These are phyloP conservation scores for Falco naumanni DNA, from an alignment of 2,797 vertebrate species.

Conservation along the genomic window DNA sequence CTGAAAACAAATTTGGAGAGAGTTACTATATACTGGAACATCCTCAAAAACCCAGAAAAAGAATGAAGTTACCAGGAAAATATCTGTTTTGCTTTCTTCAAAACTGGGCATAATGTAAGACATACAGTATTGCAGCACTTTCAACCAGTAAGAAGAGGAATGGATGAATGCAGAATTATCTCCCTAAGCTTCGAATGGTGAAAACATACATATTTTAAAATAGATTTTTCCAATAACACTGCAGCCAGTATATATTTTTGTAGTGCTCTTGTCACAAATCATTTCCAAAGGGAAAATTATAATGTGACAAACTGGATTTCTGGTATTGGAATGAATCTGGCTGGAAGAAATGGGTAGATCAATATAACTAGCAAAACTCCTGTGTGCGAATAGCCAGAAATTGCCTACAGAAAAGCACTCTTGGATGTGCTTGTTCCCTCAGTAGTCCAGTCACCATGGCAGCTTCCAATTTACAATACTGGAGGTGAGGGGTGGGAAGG, in stretches of 20 bases:
- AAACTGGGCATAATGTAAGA: neutral
- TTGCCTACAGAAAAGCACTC: neutral
- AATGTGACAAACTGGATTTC: conserved; percentile 16
- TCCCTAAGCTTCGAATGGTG: neutral
- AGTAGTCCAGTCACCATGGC: neutral
- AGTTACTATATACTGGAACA: neutral
- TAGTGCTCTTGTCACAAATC: neutral
- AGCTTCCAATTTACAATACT: neutral
- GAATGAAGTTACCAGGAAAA: neutral
- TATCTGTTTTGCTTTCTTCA: neutral
- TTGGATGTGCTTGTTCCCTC: neutral
- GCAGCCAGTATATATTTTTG: neutral
- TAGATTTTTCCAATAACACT: neutral
- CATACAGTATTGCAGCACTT: neutral
- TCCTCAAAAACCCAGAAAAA: neutral
- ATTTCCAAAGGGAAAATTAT: conserved; percentile 2
- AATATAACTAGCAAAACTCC: conserved; percentile 22
- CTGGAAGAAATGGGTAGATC: conserved; percentile 22
- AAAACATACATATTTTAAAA: neutral
- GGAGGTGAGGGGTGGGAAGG: neutral
- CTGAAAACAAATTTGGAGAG: conserved; percentile 21
- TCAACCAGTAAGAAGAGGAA: neutral
- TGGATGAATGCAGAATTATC: neutral
- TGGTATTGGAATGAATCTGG: neutral
- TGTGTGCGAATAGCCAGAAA: neutral